phyloP scores from a whole-genome alignment of 2,888 invertebrate species.

The Spodoptera exigua region DNA sequence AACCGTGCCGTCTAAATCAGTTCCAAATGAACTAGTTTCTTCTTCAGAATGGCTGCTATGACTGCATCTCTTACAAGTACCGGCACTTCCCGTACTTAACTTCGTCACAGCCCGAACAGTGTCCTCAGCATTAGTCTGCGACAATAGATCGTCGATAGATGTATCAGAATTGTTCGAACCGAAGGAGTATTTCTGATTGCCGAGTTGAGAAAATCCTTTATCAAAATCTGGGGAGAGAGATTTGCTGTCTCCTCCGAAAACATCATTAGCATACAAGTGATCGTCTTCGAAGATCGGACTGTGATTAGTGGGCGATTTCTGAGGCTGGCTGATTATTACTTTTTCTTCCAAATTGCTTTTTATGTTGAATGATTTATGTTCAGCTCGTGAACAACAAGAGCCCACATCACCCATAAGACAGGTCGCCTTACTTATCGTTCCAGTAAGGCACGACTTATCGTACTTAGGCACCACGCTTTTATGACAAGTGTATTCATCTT shows the following conservation, averaged over 20 bases:
- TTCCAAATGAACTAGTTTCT: constrained; percentile 93
- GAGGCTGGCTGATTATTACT: constrained; percentile 90
- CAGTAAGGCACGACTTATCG: constrained; percentile 84
- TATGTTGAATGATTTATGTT: constrained; percentile 78
- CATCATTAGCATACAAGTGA: constrained; percentile 89
- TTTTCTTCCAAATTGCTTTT: constrained; percentile 83
- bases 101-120: constrained; percentile 87
- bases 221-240: constrained; percentile 90
- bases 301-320: constrained; percentile 89
- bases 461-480: constrained; percentile 84
- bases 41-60: constrained; percentile 93
- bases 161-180: constrained; percentile 91
- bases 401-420: constrained; percentile 85
- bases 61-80: constrained; percentile 90
- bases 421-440: constrained; percentile 83
- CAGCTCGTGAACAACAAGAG: constrained; percentile 81
- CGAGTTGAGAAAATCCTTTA: constrained; percentile 79
- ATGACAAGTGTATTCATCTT: constrained; percentile 78
- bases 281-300: constrained; percentile 91
- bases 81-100: constrained; percentile 83
- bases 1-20: constrained; percentile 94
- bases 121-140: constrained; percentile 89
- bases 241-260: constrained; percentile 90
- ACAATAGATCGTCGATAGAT: constrained; percentile 90
- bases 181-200: constrained; percentile 83